Base-by-base conservation (phyloP, 2,888 invertebrate species). In the Cordylochernes scorpioides region DNA sequence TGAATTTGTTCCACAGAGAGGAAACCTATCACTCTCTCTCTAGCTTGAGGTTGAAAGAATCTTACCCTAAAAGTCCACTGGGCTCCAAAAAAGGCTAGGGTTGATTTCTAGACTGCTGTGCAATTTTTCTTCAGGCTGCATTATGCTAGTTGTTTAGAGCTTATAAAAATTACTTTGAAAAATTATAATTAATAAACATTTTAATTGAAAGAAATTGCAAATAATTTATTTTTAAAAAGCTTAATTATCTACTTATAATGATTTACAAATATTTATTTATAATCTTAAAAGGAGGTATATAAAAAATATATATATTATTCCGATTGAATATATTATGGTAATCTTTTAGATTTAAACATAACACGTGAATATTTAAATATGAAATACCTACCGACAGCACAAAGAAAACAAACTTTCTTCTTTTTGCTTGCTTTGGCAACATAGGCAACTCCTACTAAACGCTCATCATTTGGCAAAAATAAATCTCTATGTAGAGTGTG, bases 391-490 rank as follows among this genome's bases (percentile, higher is more conserved):
- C 57, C 50, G 29, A 65, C 67, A 28, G 75, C 58, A 50, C 78
- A 78, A 1, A 80, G 53, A 52, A 72, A 74, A 39, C 71, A 71
- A 13, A 67, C 65, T 52, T 73, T 71, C 52, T 75, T 78, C 53
- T 74, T 75, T 51, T 75, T 72, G 30, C 69, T 61, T 14, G 68
- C 61, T 55, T 75, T 77, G 27, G 68, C 68, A 16, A 78, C 74
- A 47, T 70, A 68, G 39, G 73, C 72, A 28, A 73, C 65, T 6
- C 70, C 67, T 22, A 77, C 57, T 24, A 80, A 54, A 36, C 71
- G 61, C 53, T 80, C 77, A 45, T 71, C 72, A 40, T 62, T 65
- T 3, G 67, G 65, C 42, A 70, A 65, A 46, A 77, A 78, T 3
- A 77, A 58, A 47, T 74, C 71, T 44, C 70, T 65, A 50, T 77